Evolutionary conservation across 2,113 vertebrate species (phyloP).

Genomic region (Serilophus lunatus): DNA sequence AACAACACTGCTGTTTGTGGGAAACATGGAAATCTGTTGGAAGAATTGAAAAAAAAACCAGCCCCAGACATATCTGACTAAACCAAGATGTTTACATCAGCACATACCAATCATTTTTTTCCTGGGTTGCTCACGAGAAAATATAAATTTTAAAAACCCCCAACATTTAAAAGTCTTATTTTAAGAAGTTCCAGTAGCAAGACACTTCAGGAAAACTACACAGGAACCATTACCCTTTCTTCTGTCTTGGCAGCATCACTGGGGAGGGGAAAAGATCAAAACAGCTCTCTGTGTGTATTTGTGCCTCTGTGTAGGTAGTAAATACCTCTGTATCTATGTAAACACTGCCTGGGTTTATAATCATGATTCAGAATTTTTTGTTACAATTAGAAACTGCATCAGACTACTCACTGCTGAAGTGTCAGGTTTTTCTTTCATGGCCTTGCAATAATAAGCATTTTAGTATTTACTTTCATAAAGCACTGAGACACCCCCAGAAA

Average conservation of each 20-base stretch:
- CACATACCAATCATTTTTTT: slow-evolving; percentile 46
- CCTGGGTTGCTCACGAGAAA: slow-evolving; percentile 5
- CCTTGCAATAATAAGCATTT: neutral
- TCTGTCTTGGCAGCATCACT: neutral
- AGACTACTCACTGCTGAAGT: neutral
- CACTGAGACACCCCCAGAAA: neutral
- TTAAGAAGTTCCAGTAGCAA: slow-evolving; percentile 2
- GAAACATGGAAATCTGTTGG: slow-evolving; percentile 22
- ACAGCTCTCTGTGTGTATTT: neutral
- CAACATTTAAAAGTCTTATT: neutral
- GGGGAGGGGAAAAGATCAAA: neutral
- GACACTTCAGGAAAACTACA: neutral
- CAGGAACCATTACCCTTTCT: neutral
- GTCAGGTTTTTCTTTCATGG: neutral
- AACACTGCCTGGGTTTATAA: neutral
- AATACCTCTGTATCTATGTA: neutral
- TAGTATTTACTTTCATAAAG: neutral
- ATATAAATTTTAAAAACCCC: neutral
- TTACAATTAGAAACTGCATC: neutral
- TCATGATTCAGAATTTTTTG: neutral
- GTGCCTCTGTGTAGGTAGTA: neutral
- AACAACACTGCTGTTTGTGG: slow-evolving; percentile 32
- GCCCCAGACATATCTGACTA: neutral
- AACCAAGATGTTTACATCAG: slow-evolving; percentile 63
- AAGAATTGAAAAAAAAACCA: neutral